phyloP scores from a whole-genome alignment of 2,888 invertebrate species.

The Pardosa pseudoannulata region DNA sequence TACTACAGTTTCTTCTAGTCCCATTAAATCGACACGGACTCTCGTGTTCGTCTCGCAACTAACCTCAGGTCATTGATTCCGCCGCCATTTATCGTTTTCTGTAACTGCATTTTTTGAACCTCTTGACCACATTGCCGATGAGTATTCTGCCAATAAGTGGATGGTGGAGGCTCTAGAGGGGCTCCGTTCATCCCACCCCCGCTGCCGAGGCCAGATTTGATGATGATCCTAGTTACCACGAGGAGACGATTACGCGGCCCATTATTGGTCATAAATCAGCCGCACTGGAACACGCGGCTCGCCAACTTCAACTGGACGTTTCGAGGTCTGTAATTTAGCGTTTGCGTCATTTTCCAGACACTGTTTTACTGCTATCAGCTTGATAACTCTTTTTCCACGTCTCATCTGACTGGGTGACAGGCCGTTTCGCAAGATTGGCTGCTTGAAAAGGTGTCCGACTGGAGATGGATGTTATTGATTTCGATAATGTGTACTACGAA shows the following conservation, averaged over 20 bases:
- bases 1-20: background rate
- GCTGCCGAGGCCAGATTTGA: background rate
- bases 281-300: slow-evolving; percentile 30
- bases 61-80: background rate
- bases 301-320: slow-evolving; percentile 22
- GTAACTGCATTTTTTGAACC: slow-evolving; percentile 16
- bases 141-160: slow-evolving; percentile 39
- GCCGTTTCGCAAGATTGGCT: background rate
- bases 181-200: background rate
- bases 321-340: slow-evolving; percentile 46
- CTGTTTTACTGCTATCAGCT: slow-evolving; percentile 11
- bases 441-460: background rate
- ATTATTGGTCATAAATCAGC: slow-evolving; percentile 67
- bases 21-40: background rate
- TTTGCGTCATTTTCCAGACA: slow-evolving; percentile 38
- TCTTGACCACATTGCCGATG: slow-evolving; percentile 41
- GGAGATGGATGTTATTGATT: no score
- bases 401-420: background rate
- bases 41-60: background rate
- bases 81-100: background rate
- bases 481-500: no score
- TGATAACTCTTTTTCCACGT: slow-evolving; percentile 52
- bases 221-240: slow-evolving; percentile 60
- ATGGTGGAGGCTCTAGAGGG: background rate
- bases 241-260: slow-evolving; percentile 39